Conservation (phyloP, 2,113 vertebrate genomes). For the Camelus bactrianus region DNA sequence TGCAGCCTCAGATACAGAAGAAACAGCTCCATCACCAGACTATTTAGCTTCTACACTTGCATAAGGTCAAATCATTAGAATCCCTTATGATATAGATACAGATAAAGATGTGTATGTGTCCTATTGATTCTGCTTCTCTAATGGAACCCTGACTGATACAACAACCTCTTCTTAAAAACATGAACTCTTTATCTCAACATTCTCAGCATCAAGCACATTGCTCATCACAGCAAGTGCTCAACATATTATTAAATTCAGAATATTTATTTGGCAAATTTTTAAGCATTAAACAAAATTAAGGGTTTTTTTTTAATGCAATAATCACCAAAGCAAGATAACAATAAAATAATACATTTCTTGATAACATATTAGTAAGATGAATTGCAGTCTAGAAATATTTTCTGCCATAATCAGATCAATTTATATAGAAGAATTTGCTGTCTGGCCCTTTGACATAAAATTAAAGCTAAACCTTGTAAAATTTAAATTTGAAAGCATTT, state of each 20-base stretch:
- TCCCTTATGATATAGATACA: fast-evolving
- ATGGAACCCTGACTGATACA: not conserved
- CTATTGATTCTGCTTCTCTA: not conserved
- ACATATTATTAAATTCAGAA: not conserved
- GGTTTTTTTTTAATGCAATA: not conserved
- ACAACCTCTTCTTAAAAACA: slow-evolving; percentile 1
- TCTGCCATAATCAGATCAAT: not conserved
- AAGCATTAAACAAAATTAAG: not conserved
- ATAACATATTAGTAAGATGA: not conserved
- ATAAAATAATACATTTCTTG: not conserved
- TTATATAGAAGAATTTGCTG: not conserved
- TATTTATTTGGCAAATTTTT: not conserved
- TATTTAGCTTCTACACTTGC: not conserved
- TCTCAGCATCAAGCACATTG: not conserved
- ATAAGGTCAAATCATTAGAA: not conserved
- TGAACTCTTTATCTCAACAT: not conserved
- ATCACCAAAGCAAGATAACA: not conserved
- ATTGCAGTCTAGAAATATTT: not conserved
- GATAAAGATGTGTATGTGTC: not conserved
- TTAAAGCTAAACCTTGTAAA: not conserved
- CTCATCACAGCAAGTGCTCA: not conserved
- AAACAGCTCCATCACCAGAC: not conserved
- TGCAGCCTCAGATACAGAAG: not conserved
- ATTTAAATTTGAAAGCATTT: slow-evolving; percentile 18
- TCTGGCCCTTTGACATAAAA: not conserved